These are phyloP conservation scores for Cartodere bifasciata DNA, from an alignment of 2,888 invertebrate species.

Conservation along the genomic window DNA sequence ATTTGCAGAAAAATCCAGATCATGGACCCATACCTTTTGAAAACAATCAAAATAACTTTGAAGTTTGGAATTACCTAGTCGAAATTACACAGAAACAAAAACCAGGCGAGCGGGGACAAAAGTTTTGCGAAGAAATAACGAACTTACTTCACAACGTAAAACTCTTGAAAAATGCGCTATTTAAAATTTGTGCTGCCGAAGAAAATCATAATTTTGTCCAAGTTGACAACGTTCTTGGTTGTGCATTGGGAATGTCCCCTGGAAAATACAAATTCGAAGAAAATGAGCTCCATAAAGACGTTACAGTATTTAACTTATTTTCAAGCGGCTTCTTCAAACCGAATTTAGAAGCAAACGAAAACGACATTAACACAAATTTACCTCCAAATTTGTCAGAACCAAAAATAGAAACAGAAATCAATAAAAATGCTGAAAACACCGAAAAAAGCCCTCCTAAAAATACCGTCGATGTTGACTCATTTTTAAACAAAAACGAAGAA, in stretches of 20 bases:
- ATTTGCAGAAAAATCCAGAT: constrained; percentile 47
- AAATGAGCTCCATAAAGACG: constrained; percentile 27
- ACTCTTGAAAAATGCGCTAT: constrained; percentile 26
- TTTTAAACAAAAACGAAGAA: too few relatives aligned
- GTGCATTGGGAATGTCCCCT: constrained; percentile 26
- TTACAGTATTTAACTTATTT: constrained; percentile 24
- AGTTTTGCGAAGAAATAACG: constrained; percentile 30
- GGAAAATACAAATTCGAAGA: constrained; percentile 30
- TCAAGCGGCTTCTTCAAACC: constrained; percentile 24
- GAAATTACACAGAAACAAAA: constrained; percentile 27
- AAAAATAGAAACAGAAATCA: too few relatives aligned
- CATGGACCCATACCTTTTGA: constrained; percentile 37
- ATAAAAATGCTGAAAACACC: too few relatives aligned
- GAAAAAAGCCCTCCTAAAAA: too few relatives aligned
- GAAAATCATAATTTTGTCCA: constrained; percentile 23
- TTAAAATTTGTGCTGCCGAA: constrained; percentile 21
- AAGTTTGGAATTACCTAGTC: constrained; percentile 31
- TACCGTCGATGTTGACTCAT: too few relatives aligned
- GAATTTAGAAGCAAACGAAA: too few relatives aligned
- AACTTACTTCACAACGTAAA: constrained; percentile 28
- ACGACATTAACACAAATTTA: too few relatives aligned
- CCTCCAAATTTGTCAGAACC: too few relatives aligned
- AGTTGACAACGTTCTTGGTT: constrained; percentile 26
- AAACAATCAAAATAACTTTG: constrained; percentile 21
- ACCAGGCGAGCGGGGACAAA: constrained; percentile 23